Evolutionary conservation across 1,140 invertebrate genomes (phyloP).

Genomic region (Cherax destructor): DNA sequence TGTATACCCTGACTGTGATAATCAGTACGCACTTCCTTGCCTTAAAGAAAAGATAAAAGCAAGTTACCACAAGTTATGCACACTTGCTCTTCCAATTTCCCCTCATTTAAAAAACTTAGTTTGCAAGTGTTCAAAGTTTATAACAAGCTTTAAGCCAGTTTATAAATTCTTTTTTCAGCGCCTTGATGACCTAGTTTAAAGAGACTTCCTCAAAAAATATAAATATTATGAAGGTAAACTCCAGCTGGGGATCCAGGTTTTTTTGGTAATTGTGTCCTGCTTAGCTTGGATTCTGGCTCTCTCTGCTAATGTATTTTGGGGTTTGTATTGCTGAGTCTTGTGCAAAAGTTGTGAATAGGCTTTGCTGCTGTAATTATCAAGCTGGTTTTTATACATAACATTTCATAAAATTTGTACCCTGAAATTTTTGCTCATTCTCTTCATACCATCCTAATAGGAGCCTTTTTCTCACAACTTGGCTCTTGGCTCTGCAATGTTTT

Average conservation of each 20-base stretch:
- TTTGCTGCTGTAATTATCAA: background rate
- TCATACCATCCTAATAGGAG: background rate
- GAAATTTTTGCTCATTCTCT: background rate
- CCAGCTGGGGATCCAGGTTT: background rate
- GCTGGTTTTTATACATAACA: background rate
- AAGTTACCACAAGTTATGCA: too few species aligned
- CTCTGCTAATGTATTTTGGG: background rate
- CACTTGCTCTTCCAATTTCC: too few species aligned
- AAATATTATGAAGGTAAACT: conserved; percentile 53
- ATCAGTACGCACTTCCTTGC: too few species aligned
- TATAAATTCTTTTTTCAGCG: conserved; percentile 55
- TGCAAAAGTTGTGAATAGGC: background rate
- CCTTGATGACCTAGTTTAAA: conserved; percentile 65
- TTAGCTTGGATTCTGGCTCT: conserved; percentile 41
- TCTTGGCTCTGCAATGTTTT: background rate
- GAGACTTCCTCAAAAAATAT: conserved; percentile 15
- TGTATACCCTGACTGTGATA: too few species aligned
- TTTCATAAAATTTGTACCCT: background rate
- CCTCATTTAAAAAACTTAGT: too few species aligned
- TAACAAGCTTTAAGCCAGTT: background rate
- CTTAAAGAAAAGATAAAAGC: too few species aligned
- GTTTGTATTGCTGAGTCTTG: background rate
- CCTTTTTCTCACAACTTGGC: background rate
- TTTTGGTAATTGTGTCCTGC: conserved; percentile 30
- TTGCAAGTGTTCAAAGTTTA: background rate